phyloP scores from a whole-genome alignment of 1,140 invertebrate genomes.

The Apolygus lucorum region DNA sequence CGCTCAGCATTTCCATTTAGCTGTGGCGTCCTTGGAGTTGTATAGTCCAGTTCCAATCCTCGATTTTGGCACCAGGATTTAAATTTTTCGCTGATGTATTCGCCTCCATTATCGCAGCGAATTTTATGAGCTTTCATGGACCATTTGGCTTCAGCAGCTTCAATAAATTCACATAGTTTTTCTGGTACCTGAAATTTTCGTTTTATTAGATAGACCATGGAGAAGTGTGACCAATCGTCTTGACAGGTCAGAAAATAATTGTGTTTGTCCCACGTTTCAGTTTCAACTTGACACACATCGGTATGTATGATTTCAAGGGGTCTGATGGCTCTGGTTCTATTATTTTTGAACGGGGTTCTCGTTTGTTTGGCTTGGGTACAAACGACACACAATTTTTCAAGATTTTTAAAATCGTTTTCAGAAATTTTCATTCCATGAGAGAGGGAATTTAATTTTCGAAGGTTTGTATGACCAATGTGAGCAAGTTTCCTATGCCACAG shows the following conservation, averaged over 20 bases:
- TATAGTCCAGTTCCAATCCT: conserved; percentile 31
- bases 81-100: conserved; percentile 34
- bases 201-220: conserved; percentile 35
- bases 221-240: conserved; percentile 39
- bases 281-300: conserved; percentile 6
- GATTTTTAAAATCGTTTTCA: background rate
- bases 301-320: conserved; percentile 7
- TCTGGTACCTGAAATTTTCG: conserved; percentile 35
- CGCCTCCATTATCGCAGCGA: conserved; percentile 34
- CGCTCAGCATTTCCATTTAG: conserved; percentile 39
- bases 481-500: conserved; percentile 22
- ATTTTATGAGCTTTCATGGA: conserved; percentile 30
- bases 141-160: conserved; percentile 29
- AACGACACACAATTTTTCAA: background rate
- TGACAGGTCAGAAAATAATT: conserved; percentile 39
- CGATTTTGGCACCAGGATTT: conserved; percentile 32
- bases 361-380: background rate
- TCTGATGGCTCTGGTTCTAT: background rate
- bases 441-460: conserved; percentile 1
- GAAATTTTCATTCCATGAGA: background rate
- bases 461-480: conserved; percentile 14
- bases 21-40: conserved; percentile 36
- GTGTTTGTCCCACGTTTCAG: conserved; percentile 1
- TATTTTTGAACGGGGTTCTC: background rate
- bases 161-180: conserved; percentile 34